Conservation (phyloP, 2,888 invertebrate species). For the Escarpia spicata region DNA sequence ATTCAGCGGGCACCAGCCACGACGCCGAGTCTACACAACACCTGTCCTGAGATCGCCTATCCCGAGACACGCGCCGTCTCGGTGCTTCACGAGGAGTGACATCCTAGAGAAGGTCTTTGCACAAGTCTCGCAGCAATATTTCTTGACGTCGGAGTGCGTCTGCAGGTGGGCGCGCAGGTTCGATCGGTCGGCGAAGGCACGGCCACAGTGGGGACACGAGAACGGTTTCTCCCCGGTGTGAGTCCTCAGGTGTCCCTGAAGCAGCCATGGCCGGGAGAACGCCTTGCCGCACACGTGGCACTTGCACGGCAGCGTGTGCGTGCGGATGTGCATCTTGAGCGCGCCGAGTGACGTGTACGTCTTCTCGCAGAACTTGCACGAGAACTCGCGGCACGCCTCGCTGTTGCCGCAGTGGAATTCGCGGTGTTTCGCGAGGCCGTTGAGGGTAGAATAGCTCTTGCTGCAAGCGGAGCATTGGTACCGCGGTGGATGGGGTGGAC, state of each 20-base stretch:
- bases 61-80: constrained; percentile 68
- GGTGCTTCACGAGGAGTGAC: constrained; percentile 92
- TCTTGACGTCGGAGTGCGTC: constrained; percentile 98
- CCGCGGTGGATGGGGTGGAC: constrained; percentile 2
- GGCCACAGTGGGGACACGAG: constrained; percentile 91
- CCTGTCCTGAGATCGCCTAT: neutral
- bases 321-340: constrained; percentile 97
- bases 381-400: constrained; percentile 84
- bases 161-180: constrained; percentile 96
- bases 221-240: constrained; percentile 99
- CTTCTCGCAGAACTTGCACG: constrained; percentile 96
- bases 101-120: constrained; percentile 96
- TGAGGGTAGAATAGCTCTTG: constrained; percentile 94
- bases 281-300: constrained; percentile 96
- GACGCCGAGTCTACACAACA: constrained; percentile 2
- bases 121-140: constrained; percentile 92
- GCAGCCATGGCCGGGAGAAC: constrained; percentile 94
- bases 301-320: constrained; percentile 96
- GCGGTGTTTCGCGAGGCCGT: constrained; percentile 92
- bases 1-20: neutral
- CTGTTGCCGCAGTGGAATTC: constrained; percentile 82
- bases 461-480: constrained; percentile 84
- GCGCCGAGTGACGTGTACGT: constrained; percentile 94
- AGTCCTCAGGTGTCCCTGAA: constrained; percentile 96
- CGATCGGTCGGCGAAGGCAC: constrained; percentile 96